phyloP scores from a whole-genome alignment of 2,888 invertebrate genomes.

The Thereva nobilitata region DNA sequence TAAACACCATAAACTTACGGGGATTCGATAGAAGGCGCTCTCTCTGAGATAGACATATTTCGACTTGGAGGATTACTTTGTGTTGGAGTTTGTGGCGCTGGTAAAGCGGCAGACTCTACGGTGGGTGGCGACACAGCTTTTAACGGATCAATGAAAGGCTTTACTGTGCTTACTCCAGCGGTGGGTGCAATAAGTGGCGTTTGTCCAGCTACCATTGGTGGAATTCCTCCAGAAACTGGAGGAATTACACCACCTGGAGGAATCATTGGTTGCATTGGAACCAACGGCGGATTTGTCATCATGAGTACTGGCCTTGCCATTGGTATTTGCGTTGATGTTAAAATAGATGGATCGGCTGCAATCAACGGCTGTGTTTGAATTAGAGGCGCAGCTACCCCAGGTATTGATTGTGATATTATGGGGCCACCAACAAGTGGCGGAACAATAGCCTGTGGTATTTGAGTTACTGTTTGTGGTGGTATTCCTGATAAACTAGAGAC shows the following conservation, averaged over 20 bases:
- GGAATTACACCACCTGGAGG: constrained; percentile 34
- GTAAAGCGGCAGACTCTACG: constrained; percentile 42
- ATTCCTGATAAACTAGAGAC: constrained; percentile 36
- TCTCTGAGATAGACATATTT: constrained; percentile 59
- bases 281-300: constrained; percentile 48
- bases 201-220: constrained; percentile 43
- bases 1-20: constrained; percentile 55
- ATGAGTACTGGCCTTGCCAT: constrained; percentile 43
- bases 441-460: constrained; percentile 33
- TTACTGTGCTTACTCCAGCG: constrained; percentile 44
- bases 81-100: constrained; percentile 53
- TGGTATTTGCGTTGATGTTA: constrained; percentile 38
- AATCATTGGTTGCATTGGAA: constrained; percentile 36
- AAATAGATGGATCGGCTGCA: constrained; percentile 44
- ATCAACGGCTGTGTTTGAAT: constrained; percentile 47
- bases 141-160: constrained; percentile 57
- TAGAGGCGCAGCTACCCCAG: constrained; percentile 46
- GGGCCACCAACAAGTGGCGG: constrained; percentile 33
- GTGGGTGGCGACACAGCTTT: constrained; percentile 59
- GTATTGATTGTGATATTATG: constrained; percentile 40
- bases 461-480: constrained; percentile 36
- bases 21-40: constrained; percentile 64
- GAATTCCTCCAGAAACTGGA: not conserved
- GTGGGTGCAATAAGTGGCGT: constrained; percentile 49
- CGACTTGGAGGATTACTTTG: constrained; percentile 58